Conservation (phyloP, 2,888 invertebrate genomes). For the Eudemis profundana region DNA sequence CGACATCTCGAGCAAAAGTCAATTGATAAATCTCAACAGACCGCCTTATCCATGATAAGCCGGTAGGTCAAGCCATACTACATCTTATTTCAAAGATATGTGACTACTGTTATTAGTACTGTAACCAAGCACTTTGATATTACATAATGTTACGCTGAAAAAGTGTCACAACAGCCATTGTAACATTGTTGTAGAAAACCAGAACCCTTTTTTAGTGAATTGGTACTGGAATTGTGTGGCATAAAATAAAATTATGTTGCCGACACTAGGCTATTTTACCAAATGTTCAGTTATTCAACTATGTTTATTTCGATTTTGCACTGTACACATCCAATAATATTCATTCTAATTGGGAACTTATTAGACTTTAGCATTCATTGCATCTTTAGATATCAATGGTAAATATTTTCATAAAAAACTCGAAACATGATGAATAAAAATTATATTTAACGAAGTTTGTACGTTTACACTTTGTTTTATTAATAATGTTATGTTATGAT, state of each 20-base stretch:
- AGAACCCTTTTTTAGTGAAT: constrained; percentile 10
- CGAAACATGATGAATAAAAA: too few relatives aligned
- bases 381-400: too few relatives aligned
- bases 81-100: background rate
- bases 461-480: background rate
- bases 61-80: background rate
- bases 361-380: too few relatives aligned
- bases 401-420: too few relatives aligned
- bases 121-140: background rate
- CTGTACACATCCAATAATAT: too few relatives aligned
- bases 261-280: too few relatives aligned
- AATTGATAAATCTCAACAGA: constrained; percentile 35
- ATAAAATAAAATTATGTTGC: too few relatives aligned
- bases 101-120: background rate
- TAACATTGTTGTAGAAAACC: constrained; percentile 30
- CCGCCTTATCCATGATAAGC: constrained; percentile 1
- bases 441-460: too few relatives aligned
- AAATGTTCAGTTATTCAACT: too few relatives aligned
- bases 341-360: background rate
- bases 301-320: too few relatives aligned
- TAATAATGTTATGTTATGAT: background rate
- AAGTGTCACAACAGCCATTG: constrained; percentile 18
- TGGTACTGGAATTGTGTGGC: too few relatives aligned
- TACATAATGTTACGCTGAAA: constrained; percentile 15
- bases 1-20: constrained; percentile 21